Percentiles rank a stretch among this genome's conserved stretches.
phyloP scores from a whole-genome alignment of 2,113 vertebrate species.

The Lamprologus speciosus region DNA sequence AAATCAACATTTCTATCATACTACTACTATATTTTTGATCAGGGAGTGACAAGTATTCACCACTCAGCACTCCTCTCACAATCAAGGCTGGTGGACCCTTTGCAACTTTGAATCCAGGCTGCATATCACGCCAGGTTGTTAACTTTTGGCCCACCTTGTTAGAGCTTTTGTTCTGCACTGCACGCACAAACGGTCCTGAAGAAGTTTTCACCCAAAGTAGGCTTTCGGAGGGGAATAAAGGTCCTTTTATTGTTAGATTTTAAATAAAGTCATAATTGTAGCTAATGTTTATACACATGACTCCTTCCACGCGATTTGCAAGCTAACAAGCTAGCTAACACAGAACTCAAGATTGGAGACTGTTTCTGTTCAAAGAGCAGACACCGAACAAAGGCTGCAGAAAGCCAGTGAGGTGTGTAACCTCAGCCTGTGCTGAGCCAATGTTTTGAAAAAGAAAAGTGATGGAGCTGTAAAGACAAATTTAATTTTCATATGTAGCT shows the following conservation, averaged over 20 bases:
- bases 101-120: neutral
- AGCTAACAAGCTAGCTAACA: neutral
- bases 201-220: neutral
- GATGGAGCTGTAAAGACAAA: neutral
- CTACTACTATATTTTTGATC: neutral
- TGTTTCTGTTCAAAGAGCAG: no score
- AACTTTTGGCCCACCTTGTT: neutral
- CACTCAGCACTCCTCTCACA: neutral
- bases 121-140: fast-evolving
- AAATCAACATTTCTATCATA: neutral
- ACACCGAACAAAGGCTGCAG: neutral
- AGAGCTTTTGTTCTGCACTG: neutral
- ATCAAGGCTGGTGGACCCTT: neutral
- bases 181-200: neutral
- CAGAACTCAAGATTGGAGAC: neutral
- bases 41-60: neutral
- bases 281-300: neutral
- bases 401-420: neutral
- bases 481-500: neutral
- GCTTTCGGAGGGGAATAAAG: neutral
- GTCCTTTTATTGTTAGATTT: neutral
- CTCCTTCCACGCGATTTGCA: neutral
- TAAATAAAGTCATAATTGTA: neutral
- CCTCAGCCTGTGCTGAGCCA: neutral
- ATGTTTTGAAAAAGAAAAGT: neutral